A percentile compares a stretch with the other conserved stretches of the same genome.
Conservation (phyloP, 2,797 vertebrate genomes). For the Microctenopoma steveboyesi region DNA sequence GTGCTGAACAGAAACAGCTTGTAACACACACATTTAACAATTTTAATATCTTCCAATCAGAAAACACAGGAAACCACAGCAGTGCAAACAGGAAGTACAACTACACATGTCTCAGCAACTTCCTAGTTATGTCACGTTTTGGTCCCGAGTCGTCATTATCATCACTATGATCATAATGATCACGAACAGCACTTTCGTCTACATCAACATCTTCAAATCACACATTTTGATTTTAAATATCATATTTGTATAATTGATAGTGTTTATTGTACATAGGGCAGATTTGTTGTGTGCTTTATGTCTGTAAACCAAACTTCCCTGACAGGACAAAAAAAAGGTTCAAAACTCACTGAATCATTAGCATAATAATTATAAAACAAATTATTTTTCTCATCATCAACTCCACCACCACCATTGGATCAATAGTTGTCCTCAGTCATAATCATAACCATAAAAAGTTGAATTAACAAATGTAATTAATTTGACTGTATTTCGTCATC, state of each 20-base stretch:
- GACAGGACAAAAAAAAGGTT: constrained; percentile 47
- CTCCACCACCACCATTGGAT: constrained; percentile 10
- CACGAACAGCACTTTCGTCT: constrained; percentile 5
- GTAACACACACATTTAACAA: constrained; percentile 40
- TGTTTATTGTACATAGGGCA: constrained; percentile 38
- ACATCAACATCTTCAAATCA: constrained; percentile 18
- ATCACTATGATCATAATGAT: constrained; percentile 18
- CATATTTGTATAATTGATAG: constrained; percentile 41
- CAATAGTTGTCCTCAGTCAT: neutral
- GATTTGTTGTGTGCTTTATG: constrained; percentile 38
- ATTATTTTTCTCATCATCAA: constrained; percentile 36
- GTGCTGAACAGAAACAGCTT: constrained; percentile 10
- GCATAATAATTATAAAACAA: constrained; percentile 57
- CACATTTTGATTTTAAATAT: constrained; percentile 31
- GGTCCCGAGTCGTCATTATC: constrained; percentile 36
- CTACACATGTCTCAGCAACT: constrained; percentile 33
- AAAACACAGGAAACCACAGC: constrained; percentile 70
- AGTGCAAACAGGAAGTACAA: constrained; percentile 69
- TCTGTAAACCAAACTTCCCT: constrained; percentile 55
- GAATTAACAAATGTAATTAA: constrained; percentile 43
- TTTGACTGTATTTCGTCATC: constrained; percentile 14
- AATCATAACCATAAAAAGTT: constrained; percentile 41
- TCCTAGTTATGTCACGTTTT: constrained; percentile 54
- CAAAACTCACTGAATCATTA: constrained; percentile 50
- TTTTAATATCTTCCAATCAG: constrained; percentile 69